Percentiles rank a stretch among this genome's conserved stretches.
Conservation (phyloP, 2,888 invertebrate species). For the Lasioglossum oenotherae region DNA sequence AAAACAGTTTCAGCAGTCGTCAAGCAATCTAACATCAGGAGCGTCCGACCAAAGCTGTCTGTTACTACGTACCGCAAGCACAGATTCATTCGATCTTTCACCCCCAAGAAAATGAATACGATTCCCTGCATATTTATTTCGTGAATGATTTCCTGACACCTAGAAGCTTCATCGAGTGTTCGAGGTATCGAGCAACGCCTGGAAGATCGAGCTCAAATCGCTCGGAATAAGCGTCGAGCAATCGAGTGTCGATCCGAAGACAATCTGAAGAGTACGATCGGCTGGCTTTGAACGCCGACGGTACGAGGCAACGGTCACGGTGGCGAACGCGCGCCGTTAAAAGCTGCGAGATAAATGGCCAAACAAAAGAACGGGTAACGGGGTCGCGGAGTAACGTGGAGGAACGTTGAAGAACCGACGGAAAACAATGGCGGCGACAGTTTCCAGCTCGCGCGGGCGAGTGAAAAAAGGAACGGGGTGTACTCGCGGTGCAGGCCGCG, state of each 20-base stretch:
- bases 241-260: background rate
- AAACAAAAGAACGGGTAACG: conserved; percentile 42
- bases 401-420: background rate
- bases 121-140: background rate
- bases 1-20: no score
- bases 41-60: background rate
- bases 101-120: background rate
- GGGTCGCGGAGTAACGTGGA: conserved; percentile 4
- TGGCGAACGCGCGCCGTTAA: background rate
- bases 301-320: background rate
- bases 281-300: background rate
- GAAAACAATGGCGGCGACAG: conserved; percentile 41
- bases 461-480: conserved; percentile 19
- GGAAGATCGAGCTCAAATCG: background rate
- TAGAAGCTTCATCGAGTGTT: background rate
- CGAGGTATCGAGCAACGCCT: background rate
- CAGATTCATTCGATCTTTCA: background rate
- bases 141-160: background rate
- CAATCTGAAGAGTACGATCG: background rate
- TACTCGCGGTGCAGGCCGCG: conserved; percentile 22
- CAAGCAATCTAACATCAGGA: background rate
- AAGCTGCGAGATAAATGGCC: conserved; percentile 47
- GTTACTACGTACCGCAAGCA: background rate
- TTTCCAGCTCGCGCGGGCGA: conserved; percentile 7
- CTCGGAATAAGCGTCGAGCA: background rate